Percentiles rank a stretch among this genome's conserved stretches.
These are phyloP conservation scores for Hirtodrosophila cameraria DNA, from an alignment of 2,888 invertebrate species.

Conservation along the genomic window DNA sequence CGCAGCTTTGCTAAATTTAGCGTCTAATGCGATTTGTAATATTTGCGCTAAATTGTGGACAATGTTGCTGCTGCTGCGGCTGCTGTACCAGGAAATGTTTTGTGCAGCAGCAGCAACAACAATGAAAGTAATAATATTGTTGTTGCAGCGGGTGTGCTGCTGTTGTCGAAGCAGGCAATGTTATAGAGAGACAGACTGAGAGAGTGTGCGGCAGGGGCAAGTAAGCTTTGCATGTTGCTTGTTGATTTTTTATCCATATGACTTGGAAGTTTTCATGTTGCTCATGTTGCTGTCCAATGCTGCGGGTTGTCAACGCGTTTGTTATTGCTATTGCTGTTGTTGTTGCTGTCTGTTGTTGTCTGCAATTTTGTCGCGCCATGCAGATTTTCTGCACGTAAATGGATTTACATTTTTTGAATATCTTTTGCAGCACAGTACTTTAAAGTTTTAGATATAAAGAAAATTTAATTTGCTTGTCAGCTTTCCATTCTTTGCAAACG, in stretches of 20 bases:
- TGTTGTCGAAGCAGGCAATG: conserved; percentile 44
- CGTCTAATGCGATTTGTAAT: conserved; percentile 76
- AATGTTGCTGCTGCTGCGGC: conserved; percentile 29
- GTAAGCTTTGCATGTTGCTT: conserved; percentile 54
- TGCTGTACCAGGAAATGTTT: conserved; percentile 69
- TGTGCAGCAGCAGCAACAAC: conserved; percentile 28
- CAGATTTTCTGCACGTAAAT: conserved; percentile 20
- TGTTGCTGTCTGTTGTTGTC: conserved; percentile 32
- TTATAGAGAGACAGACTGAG: conserved; percentile 11
- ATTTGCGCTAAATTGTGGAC: conserved; percentile 72
- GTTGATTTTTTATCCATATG: conserved; percentile 53
- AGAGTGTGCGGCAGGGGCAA: background rate
- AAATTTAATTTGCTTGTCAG: too few relatives aligned
- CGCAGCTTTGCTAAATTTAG: conserved; percentile 68
- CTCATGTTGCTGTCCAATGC: conserved; percentile 45
- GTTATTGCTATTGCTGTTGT: conserved; percentile 27
- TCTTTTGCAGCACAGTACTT: background rate
- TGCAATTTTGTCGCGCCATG: conserved; percentile 30
- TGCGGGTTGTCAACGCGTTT: conserved; percentile 63
- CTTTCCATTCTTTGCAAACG: too few relatives aligned
- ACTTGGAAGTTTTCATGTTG: conserved; percentile 55
- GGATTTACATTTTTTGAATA: conserved; percentile 49
- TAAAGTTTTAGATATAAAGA: too few relatives aligned
- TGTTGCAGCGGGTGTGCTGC: conserved; percentile 52
- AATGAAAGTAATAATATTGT: conserved; percentile 64